A percentile compares a stretch with the other conserved stretches of the same genome.
Evolutionary conservation across 1,140 invertebrate species (phyloP).

Genomic region (Heterodera schachtii): DNA sequence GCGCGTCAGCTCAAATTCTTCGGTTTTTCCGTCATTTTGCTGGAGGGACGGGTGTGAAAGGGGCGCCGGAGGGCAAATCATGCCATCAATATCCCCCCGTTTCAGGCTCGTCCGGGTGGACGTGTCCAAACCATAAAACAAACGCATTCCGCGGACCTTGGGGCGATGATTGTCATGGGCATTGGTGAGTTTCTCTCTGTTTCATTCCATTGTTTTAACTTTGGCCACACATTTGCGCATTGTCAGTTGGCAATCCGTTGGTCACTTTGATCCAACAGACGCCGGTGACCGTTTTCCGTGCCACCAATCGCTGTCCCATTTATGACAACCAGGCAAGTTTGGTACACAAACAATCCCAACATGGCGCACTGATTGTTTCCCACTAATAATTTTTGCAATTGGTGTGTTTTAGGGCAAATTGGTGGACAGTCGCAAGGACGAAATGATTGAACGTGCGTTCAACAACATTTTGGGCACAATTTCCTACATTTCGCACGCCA

Average conservation of each 20-base stretch:
- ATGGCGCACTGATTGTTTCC: not conserved
- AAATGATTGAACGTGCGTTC: conserved; percentile 95
- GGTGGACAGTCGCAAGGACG: conserved; percentile 75
- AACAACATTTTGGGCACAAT: conserved; percentile 93
- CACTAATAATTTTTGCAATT: not conserved
- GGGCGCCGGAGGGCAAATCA: too few relatives aligned
- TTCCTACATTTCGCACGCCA: conserved; percentile 89
- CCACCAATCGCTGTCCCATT: conserved; percentile 91
- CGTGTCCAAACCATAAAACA: conserved; percentile 84
- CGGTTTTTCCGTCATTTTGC: conserved; percentile 73
- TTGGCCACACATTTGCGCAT: conserved; percentile 68
- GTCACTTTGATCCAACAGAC: conserved; percentile 93
- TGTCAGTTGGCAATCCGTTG: conserved; percentile 88
- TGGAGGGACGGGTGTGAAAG: conserved; percentile 84
- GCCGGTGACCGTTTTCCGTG: conserved; percentile 92
- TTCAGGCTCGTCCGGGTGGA: conserved; percentile 79
- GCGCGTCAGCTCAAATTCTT: conserved; percentile 67
- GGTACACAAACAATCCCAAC: not conserved
- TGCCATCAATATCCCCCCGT: not conserved
- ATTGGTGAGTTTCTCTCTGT: conserved; percentile 67
- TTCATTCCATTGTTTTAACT: too few relatives aligned
- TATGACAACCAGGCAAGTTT: conserved; percentile 76
- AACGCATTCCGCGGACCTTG: conserved; percentile 91
- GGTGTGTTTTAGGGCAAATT: conserved; percentile 42
- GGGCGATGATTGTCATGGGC: conserved; percentile 73